Base-by-base conservation (phyloP, 1,140 invertebrate species). In the Medauroidea extradentata region DNA sequence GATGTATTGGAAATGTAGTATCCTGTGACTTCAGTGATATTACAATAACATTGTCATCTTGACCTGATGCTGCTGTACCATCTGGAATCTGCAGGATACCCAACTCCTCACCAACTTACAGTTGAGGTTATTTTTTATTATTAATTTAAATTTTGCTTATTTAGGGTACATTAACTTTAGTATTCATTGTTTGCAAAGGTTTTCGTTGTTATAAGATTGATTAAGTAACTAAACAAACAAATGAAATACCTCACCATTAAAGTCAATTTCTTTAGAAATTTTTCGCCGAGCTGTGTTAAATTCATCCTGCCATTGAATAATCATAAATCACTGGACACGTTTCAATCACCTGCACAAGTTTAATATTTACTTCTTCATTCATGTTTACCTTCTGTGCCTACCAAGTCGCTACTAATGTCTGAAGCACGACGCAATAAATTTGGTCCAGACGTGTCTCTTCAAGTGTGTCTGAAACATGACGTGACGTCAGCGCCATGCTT, bases 301-400 rank as follows among this genome's bases (percentile, higher is more conserved):
- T n/a, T 50, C 48, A 16, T 50, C 48, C 48, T 21, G 48, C 23
- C 14, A 21, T 27, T n/a, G 48, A 23, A 50, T 50, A 50, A 50
- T 50, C 48, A 24, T 5, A 50, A 7, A 50, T 50, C 5, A 50
- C 21, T n/a, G 19, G 48, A 21, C n/a, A 50, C 14, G n/a, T 50
- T 21, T 50, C 48, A 4, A 50, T 19, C 11, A 2, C 21, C 21
- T 50, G 18, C 21, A 50, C 21, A n/a, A 50, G 16, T 50, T 24
- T 50, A 24, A 50, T 46, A 46, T 46, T 50, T 50, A 50, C 29
- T 50, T 50, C 48, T 24, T 50, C 48, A n/a, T 19, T 50, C 48
- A 50, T 50, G 9, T 24, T 24, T 16, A 50, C 29, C n/a, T 27
- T 8, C 48, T 24, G 48, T 50, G 16, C 18, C 18, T 23, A 2